Evolutionary conservation across 2,797 vertebrate genomes (phyloP).

Genomic region (Dicrostonyx torquatus): DNA sequence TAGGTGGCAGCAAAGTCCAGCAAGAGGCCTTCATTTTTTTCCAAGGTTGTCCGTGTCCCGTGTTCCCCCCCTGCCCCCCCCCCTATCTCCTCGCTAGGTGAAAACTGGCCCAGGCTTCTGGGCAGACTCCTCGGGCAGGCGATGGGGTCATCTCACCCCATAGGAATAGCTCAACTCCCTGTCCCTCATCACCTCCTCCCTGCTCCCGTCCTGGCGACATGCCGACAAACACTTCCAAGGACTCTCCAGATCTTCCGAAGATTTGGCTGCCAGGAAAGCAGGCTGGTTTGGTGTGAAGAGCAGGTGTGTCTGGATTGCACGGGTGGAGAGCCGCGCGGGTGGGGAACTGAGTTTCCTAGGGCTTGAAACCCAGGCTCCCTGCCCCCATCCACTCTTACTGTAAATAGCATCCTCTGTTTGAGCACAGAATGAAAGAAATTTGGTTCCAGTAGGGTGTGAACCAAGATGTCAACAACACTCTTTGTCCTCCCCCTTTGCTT

Average conservation of each 20-base stretch:
- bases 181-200: background rate
- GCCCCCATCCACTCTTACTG: background rate
- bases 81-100: background rate
- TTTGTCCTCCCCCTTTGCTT: background rate
- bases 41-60: too few species aligned
- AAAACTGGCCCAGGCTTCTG: background rate
- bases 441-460: background rate
- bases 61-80: too few species aligned
- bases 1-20: conserved; percentile 76
- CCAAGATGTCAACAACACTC: background rate
- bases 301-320: background rate
- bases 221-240: background rate
- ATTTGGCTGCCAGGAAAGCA: background rate
- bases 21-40: background rate
- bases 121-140: background rate
- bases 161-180: background rate
- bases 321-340: too few species aligned
- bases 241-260: background rate
- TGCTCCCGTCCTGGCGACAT: background rate
- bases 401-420: background rate
- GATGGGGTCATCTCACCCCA: background rate
- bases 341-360: background rate
- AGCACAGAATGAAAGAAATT: background rate
- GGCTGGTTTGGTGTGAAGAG: background rate
- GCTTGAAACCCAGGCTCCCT: background rate